Evolutionary conservation across 2,797 vertebrate genomes (phyloP).

Genomic region (Amphiprion clarkii): DNA sequence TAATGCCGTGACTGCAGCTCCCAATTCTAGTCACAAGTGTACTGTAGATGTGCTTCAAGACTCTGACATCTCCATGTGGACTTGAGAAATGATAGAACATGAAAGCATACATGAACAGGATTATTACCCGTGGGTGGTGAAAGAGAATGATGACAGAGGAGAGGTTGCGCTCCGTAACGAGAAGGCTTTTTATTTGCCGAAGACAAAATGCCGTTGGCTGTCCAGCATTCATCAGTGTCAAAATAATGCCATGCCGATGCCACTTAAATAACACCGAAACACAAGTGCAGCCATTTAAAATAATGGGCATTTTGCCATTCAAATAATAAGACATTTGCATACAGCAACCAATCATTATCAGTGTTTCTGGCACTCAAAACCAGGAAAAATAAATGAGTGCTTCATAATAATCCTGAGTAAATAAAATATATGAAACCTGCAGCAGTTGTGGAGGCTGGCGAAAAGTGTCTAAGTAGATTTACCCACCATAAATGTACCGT

Average conservation of each 20-base stretch:
- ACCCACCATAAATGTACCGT: background rate
- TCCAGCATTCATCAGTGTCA: constrained; percentile 48
- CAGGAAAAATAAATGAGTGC: constrained; percentile 1
- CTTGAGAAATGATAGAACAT: constrained; percentile 60
- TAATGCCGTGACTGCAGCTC: constrained; percentile 7
- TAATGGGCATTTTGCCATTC: constrained; percentile 17
- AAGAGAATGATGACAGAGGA: constrained; percentile 25
- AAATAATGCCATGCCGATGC: constrained; percentile 17
- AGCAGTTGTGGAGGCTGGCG: background rate
- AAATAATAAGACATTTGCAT: constrained; percentile 52
- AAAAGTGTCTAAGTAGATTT: background rate
- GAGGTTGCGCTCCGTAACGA: background rate
- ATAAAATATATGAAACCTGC: constrained; percentile 3
- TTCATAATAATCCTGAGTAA: constrained; percentile 11
- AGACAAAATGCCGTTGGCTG: constrained; percentile 33
- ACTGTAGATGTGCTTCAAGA: constrained; percentile 23
- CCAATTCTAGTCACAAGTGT: constrained; percentile 33
- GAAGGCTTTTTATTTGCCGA: constrained; percentile 35
- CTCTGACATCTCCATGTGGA: constrained; percentile 61
- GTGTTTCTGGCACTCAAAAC: constrained; percentile 11
- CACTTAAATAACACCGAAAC: constrained; percentile 46
- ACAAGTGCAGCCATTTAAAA: constrained; percentile 42
- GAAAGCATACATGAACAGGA: constrained; percentile 54
- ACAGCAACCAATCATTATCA: constrained; percentile 38
- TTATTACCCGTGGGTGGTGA: constrained; percentile 47